Conservation (phyloP, 2,797 vertebrate genomes). For the Aphelocoma californica region DNA sequence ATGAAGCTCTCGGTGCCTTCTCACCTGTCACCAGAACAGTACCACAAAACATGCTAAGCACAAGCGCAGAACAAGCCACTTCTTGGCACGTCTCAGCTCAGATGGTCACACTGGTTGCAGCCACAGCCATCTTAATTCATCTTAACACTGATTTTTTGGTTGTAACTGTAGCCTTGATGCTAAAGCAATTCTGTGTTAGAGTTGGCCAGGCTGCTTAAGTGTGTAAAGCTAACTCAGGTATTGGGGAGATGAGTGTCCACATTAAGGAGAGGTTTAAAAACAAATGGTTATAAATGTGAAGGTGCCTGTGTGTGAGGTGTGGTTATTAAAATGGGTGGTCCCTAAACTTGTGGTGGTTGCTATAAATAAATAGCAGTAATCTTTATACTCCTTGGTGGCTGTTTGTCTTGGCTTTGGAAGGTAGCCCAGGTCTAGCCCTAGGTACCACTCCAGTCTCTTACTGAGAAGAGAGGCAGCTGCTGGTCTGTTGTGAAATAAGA, state of each 20-base stretch:
- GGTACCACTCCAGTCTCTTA: background rate
- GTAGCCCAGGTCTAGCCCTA: background rate
- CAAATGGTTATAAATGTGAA: background rate
- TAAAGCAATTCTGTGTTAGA: background rate
- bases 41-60: background rate
- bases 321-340: background rate
- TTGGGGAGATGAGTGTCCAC: background rate
- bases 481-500: background rate
- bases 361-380: background rate
- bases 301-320: background rate
- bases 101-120: background rate
- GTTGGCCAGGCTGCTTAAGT: background rate
- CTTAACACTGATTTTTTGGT: background rate
- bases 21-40: background rate
- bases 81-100: background rate
- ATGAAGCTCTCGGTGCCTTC: background rate
- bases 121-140: background rate
- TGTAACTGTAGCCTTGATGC: background rate
- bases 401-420: background rate
- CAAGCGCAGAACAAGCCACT: background rate
- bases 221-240: background rate
- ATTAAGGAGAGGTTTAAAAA: background rate
- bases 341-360: background rate
- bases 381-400: background rate
- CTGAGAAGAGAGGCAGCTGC: background rate